These are phyloP conservation scores for Leuciscus idus DNA, from an alignment of 2,113 vertebrate species.

Conservation along the genomic window DNA sequence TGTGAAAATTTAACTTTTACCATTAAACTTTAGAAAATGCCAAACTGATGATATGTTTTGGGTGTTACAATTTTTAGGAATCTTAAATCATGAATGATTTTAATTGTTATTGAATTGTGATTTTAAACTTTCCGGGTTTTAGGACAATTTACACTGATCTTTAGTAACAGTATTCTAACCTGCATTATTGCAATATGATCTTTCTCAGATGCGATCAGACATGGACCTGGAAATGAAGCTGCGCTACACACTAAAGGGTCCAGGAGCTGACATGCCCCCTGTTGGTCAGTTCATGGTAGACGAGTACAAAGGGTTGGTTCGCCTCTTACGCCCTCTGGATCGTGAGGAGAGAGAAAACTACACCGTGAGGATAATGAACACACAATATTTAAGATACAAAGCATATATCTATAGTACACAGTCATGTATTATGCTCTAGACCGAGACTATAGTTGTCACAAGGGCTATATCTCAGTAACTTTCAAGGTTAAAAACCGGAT, in stretches of 20 bases:
- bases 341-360: conserved; percentile 52
- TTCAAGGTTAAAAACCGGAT: too few relatives aligned
- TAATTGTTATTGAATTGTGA: background rate
- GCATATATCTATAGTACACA: background rate
- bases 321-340: conserved; percentile 46
- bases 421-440: background rate
- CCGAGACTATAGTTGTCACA: background rate
- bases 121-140: background rate
- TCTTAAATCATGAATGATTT: background rate
- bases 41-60: too few relatives aligned
- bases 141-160: background rate
- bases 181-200: background rate
- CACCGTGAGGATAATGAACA: conserved; percentile 45
- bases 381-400: conserved; percentile 4
- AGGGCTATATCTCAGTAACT: background rate
- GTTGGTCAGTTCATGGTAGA: conserved; percentile 47
- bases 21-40: too few relatives aligned
- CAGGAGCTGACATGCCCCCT: conserved; percentile 36
- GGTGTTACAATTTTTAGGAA: background rate
- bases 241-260: conserved; percentile 49
- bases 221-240: accelerated
- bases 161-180: background rate
- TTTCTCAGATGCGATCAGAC: conserved; percentile 59
- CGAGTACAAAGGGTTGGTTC: conserved; percentile 2
- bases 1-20: too few relatives aligned